Evolutionary conservation across 2,797 vertebrate species (phyloP).

Genomic region (Heliangelus exortis): DNA sequence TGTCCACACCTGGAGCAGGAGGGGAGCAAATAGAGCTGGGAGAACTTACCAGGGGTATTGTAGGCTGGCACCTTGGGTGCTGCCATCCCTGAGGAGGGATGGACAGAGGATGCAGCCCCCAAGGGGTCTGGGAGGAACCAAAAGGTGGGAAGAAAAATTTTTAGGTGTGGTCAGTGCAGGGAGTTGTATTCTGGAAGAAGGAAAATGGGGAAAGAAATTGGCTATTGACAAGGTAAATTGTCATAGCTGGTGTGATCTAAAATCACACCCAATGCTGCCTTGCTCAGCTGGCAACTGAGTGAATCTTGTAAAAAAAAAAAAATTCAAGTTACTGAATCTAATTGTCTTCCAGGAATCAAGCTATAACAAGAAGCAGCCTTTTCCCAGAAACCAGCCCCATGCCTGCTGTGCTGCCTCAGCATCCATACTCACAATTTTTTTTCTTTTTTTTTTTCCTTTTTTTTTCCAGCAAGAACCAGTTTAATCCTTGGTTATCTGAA

Average conservation of each 20-base stretch:
- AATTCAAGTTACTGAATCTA: neutral
- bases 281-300: neutral
- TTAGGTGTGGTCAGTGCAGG: neutral
- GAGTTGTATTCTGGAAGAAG: neutral
- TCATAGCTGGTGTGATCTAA: neutral
- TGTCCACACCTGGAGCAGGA: neutral
- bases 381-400: neutral
- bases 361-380: neutral
- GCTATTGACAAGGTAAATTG: neutral
- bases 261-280: neutral
- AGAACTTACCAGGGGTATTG: neutral
- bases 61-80: neutral
- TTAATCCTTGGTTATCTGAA: neutral
- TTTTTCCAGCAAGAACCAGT: neutral
- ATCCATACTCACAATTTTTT: neutral
- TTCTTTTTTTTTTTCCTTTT: neutral
- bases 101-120: rapidly evolving
- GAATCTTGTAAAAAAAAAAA: neutral
- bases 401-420: neutral
- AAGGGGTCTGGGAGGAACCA: neutral
- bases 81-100: neutral
- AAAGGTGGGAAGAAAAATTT: neutral
- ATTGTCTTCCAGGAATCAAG: neutral
- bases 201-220: neutral
- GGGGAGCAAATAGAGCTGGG: neutral